Base-by-base conservation (phyloP, 2,888 invertebrate species). In the Lobophora halterata region DNA sequence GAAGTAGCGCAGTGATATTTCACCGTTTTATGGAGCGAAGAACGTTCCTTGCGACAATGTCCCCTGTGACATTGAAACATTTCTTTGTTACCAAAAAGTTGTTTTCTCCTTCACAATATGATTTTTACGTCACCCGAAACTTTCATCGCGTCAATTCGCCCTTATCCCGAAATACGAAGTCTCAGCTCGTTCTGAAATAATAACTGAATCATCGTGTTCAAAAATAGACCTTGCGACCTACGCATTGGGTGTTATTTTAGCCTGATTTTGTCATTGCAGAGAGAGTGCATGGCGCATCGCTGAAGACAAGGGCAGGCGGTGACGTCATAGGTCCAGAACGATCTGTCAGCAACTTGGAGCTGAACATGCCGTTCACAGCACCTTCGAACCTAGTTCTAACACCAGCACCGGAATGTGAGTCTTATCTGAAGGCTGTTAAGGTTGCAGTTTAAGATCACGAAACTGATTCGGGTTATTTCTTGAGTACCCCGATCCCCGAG, bases 351-450 rank as follows among this genome's bases (percentile, higher is more conserved):
- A 65, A 72, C 13, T 64, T 85, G 39, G 85, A 83, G 56, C 71
- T 85, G 37, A 70, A 72, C 43, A 80, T 81, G 77, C 67, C 77
- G 17, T 83, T 72, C 60, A 56, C 81, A 10, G 72, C 85, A 7
- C 81, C 86, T 12, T 80, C 87, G 3, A 85, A 85, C 52, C 61
- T 87, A 44, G 86, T 86, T 18, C 79, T 87, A 45, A 87, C 86
- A 29, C 86, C 86, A 7, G 86, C 86, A 14, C 86, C 86, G 1
- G 86, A 87, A 72, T 87, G 86, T 86, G 55, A 85, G 81, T 67
- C n/a, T 14, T 45, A 27, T 29, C 5, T 6, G 2, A 29, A 2
- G 7, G 7, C 0, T 8, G 12, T 23, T 11, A 4, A 8, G 10
- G 4, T 28, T n/a, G n/a, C n/a, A n/a, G n/a, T n/a, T n/a, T n/a